These are phyloP conservation scores for Petrocephalus zakoni DNA, from an alignment of 2,113 vertebrate species.

Conservation along the genomic window DNA sequence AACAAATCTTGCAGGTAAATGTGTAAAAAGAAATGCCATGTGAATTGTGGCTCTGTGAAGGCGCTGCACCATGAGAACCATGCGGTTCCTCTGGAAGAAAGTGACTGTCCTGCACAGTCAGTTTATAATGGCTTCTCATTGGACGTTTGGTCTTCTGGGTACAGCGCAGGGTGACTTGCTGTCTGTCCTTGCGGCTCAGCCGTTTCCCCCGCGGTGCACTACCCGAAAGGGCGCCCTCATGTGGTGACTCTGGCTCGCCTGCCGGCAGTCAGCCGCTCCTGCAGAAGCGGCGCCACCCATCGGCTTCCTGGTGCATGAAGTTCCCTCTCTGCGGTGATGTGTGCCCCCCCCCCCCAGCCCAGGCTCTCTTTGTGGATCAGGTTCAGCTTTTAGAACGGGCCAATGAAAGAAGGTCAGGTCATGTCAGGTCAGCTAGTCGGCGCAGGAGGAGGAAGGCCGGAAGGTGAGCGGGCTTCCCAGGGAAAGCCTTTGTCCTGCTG, in stretches of 20 bases:
- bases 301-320: slow-evolving; percentile 78
- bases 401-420: background rate
- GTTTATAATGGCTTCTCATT: background rate
- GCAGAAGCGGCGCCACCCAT: slow-evolving; percentile 66
- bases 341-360: background rate
- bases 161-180: background rate
- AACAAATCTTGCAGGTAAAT: background rate
- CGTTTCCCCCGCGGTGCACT: background rate
- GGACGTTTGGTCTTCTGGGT: background rate
- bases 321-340: slow-evolving; percentile 74
- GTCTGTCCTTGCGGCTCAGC: background rate
- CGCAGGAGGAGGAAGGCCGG: background rate
- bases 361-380: background rate
- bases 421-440: background rate
- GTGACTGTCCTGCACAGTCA: background rate
- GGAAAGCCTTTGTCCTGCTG: background rate
- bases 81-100: background rate
- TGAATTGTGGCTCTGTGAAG: background rate
- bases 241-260: slow-evolving; percentile 23
- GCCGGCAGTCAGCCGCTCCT: slow-evolving; percentile 48
- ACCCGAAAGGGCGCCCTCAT: slow-evolving; percentile 39
- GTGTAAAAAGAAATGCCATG: background rate
- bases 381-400: background rate
- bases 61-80: background rate
- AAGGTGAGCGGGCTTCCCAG: background rate